A percentile compares a stretch with the other conserved stretches of the same genome.
Conservation (phyloP, 64 coral and sea anemone species). For the Dendrophyllia cribrosa region DNA sequence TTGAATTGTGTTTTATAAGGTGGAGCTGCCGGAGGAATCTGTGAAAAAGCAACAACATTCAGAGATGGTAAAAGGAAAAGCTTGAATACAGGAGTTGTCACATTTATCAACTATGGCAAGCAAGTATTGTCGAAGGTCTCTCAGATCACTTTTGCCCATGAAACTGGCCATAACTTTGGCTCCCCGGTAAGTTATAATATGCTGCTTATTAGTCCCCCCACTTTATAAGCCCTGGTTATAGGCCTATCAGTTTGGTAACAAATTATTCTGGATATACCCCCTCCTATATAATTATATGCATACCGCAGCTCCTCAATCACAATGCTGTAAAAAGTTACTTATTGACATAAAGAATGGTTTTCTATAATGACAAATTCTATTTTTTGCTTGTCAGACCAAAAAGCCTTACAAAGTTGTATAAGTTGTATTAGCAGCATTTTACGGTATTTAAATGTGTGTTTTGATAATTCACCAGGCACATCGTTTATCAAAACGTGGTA, state of each 20-base stretch:
- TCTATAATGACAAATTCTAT: no score
- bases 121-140: constrained; percentile 82
- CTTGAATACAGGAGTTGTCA: constrained; percentile 96
- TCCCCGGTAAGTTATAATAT: constrained; percentile 80
- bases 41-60: constrained; percentile 82
- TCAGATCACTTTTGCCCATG: constrained; percentile 98
- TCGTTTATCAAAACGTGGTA: no score
- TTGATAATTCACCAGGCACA: no score
- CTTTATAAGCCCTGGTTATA: neutral
- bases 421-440: no score
- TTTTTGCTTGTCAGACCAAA: no score
- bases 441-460: no score
- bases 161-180: constrained; percentile 96
- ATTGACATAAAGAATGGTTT: no score
- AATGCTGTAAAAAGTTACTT: no score
- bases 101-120: constrained; percentile 96
- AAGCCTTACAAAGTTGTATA: no score
- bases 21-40: constrained; percentile 93
- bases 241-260: neutral
- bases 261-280: neutral
- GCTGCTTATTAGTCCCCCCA: neutral
- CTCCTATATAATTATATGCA: no score
- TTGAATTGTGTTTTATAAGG: constrained; percentile 38
- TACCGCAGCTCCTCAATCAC: no score
- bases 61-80: constrained; percentile 80